Percentiles rank a stretch among this genome's conserved stretches.
Evolutionary conservation across 2,888 invertebrate genomes (phyloP).

Genomic region (Eremobia ochroleuca): DNA sequence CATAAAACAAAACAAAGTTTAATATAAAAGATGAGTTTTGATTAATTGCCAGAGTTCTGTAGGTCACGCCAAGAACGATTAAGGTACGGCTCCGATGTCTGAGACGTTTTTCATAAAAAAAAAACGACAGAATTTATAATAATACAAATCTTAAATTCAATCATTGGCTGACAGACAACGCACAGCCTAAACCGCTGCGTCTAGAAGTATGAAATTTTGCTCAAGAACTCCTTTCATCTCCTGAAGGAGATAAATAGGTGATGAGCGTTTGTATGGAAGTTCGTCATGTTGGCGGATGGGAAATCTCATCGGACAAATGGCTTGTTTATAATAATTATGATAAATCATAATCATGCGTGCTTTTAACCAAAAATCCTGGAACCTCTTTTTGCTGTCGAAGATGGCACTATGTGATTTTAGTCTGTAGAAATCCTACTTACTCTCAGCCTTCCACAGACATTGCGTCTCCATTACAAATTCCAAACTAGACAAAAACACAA

Average conservation of each 20-base stretch:
- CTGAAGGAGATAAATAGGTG: too few species aligned
- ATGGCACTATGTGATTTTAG: neutral
- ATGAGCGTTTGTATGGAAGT: too few species aligned
- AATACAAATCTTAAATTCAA: too few species aligned
- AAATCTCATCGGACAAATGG: neutral
- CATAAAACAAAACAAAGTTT: conserved; percentile 24
- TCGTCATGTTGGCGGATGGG: neutral
- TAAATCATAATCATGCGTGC: neutral
- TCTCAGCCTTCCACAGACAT: neutral
- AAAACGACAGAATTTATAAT: neutral
- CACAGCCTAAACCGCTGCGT: too few species aligned
- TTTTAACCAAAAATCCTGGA: neutral
- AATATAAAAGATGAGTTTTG: conserved; percentile 2
- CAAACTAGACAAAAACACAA: conserved; percentile 5
- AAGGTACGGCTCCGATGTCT: conserved; percentile 14
- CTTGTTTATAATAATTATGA: neutral
- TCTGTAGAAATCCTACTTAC: neutral
- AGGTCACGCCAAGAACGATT: conserved; percentile 44
- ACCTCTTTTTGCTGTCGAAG: too few species aligned
- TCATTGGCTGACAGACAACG: too few species aligned
- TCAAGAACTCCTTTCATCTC: too few species aligned
- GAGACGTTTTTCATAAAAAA: neutral
- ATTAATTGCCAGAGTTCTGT: conserved; percentile 28
- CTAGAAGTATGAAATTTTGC: too few species aligned
- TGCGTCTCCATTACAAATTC: neutral